Evolutionary conservation across 2,888 invertebrate species (phyloP).

Genomic region (Lacanobia wlatinum): DNA sequence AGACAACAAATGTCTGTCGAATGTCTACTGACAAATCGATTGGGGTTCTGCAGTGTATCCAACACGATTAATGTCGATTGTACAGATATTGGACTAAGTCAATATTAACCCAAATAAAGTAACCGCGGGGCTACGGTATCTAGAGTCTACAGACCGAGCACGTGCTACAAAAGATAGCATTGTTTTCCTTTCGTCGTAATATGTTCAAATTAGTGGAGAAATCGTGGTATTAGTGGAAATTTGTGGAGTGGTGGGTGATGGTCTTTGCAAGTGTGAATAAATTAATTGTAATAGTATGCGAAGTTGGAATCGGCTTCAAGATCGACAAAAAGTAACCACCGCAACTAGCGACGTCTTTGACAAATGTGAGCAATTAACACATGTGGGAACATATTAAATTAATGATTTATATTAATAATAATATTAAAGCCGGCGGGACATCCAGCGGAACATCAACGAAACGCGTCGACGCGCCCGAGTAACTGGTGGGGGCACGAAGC

Average conservation of each 20-base stretch:
- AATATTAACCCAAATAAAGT: constrained; percentile 50
- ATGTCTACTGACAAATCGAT: constrained; percentile 36
- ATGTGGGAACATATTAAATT: constrained; percentile 33
- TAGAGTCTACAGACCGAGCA: constrained; percentile 24
- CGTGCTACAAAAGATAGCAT: constrained; percentile 18
- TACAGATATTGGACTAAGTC: constrained; percentile 38
- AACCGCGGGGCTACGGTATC: constrained; percentile 8
- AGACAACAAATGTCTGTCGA: constrained; percentile 43
- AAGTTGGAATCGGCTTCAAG: not conserved
- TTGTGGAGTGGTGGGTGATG: too few species aligned
- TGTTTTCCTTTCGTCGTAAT: not conserved
- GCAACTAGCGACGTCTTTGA: constrained; percentile 22
- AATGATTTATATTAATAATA: constrained; percentile 40
- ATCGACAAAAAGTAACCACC: constrained; percentile 15
- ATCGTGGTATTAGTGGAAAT: too few species aligned
- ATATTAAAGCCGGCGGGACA: constrained; percentile 37
- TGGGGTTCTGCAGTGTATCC: constrained; percentile 39
- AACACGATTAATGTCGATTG: constrained; percentile 46
- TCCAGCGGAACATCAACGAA: constrained; percentile 60
- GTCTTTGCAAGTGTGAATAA: constrained; percentile 10
- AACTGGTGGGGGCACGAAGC: constrained; percentile 61
- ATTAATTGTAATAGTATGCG: not conserved
- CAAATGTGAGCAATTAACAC: constrained; percentile 44
- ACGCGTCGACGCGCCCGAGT: constrained; percentile 66
- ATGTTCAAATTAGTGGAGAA: not conserved